Percentiles rank a stretch among this genome's conserved stretches.
These are phyloP conservation scores for Pemphredon lugubris DNA, from an alignment of 2,888 invertebrate genomes.

Conservation along the genomic window DNA sequence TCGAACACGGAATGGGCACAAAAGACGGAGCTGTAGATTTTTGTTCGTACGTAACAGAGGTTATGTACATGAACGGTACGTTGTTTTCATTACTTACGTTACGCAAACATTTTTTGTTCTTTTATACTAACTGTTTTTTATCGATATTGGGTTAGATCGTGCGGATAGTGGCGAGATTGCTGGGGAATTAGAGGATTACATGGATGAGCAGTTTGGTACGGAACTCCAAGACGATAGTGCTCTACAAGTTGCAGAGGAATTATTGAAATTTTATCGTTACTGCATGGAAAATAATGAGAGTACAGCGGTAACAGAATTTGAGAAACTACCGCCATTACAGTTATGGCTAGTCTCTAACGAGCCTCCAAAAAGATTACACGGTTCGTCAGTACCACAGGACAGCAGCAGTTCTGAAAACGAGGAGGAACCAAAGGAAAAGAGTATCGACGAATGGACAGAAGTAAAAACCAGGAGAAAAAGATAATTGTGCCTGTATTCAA, in stretches of 20 bases:
- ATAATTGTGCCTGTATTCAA: constrained; percentile 51
- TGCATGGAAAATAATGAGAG: constrained; percentile 62
- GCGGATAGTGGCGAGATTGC: constrained; percentile 70
- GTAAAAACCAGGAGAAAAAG: constrained; percentile 71
- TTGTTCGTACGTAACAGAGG: constrained; percentile 69
- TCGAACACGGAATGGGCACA: constrained; percentile 76
- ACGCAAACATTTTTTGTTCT: not conserved
- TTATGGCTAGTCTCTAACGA: constrained; percentile 67
- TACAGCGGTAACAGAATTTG: constrained; percentile 61
- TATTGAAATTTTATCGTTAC: constrained; percentile 71
- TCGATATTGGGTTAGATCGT: constrained; percentile 60
- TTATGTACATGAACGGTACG: constrained; percentile 74
- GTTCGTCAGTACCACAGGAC: not conserved
- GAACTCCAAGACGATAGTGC: constrained; percentile 75
- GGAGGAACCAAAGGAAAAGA: constrained; percentile 62
- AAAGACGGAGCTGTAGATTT: constrained; percentile 70
- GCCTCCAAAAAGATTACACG: constrained; percentile 7
- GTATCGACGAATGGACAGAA: constrained; percentile 73
- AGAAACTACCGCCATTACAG: constrained; percentile 71
- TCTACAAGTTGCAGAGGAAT: constrained; percentile 72
- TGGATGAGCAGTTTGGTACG: constrained; percentile 73
- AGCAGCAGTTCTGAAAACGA: constrained; percentile 52
- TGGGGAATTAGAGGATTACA: constrained; percentile 73
- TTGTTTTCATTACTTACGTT: not conserved
- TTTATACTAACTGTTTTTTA: not conserved